Evolutionary conservation across 1,140 invertebrate species (phyloP).

Genomic region (Drosophila tani): DNA sequence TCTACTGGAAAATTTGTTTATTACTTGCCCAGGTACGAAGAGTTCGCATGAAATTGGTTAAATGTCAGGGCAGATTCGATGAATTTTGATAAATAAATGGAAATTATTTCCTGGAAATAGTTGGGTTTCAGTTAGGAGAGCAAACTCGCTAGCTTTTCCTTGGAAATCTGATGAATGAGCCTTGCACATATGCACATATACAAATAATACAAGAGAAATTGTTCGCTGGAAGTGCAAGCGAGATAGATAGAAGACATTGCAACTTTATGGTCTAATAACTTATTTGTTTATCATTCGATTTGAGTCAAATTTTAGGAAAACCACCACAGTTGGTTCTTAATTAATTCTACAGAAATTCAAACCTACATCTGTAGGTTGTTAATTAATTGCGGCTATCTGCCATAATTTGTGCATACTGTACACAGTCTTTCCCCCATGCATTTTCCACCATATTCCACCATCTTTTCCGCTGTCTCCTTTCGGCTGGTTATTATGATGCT

Average conservation of each 20-base stretch:
- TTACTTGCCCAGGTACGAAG: conserved; percentile 9
- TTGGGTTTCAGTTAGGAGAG: too few relatives aligned
- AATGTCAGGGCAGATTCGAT: conserved; percentile 2
- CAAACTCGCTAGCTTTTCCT: background rate
- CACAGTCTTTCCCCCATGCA: background rate
- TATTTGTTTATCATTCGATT: background rate
- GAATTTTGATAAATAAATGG: conserved; percentile 7
- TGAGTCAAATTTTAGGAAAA: background rate
- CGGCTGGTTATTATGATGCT: conserved; percentile 62
- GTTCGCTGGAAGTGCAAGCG: too few relatives aligned
- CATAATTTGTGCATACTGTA: conserved; percentile 4
- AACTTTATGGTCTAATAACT: background rate
- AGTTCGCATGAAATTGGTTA: conserved; percentile 1
- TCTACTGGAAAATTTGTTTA: conserved; percentile 24
- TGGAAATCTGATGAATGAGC: background rate
- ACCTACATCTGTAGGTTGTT: too few relatives aligned
- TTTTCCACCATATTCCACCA: conserved; percentile 25
- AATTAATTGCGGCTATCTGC: background rate
- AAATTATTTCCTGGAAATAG: background rate
- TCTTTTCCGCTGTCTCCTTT: conserved; percentile 37
- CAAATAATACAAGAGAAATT: too few relatives aligned
- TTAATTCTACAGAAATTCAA: too few relatives aligned
- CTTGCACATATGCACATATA: too few relatives aligned
- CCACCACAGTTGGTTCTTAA: background rate
- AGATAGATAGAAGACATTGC: background rate